Base-by-base conservation (phyloP, 2,113 vertebrate species). In the Etheostoma cragini region DNA sequence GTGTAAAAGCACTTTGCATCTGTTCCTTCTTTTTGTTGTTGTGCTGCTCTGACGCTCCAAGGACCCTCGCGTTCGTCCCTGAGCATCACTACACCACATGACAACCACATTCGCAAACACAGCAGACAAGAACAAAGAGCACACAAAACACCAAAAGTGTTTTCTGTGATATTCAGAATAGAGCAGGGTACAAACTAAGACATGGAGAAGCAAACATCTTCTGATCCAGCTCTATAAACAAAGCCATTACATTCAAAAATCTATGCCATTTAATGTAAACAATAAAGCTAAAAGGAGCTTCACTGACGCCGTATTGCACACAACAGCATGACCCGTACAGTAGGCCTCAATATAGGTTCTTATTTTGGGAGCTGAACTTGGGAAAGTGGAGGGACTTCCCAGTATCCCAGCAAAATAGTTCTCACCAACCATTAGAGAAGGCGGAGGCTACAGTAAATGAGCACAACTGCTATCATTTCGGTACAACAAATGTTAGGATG, bases 71-170 rank as follows among this genome's bases (percentile, higher is more conserved):
- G 6, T 4, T 8, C 0, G 50, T 30, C 52, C 47, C 19, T 6
- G 64, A 76, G 62, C 62, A 49, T 65, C 72, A 6, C 60, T 4
- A 13, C 65, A 13, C n/a, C 17, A 46, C 70, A 71, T 81, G 70
- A 35, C 72, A 45, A 57, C 24, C 58, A 15, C 19, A 33, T 47
- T 22, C 1, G 49, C 62, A 67, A 10, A 60, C 46, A 42, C 78
- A 50, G 45, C 80, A 14, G 68, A 54, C 38, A 2, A 19, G 50
- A 68, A 54, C 47, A 54, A 83, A 46, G 77, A 42, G 15, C 78
- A 66, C 26, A 3, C 14, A 16, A 8, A 26, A 68, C 15, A 54
- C 38, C 22, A 5, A 30, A 10, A 11, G 26, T 56, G 69, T 38
- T 47, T 21, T 45, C 54, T 68, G 63, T 67, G 70, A 61, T 60